Base-by-base conservation (phyloP, 2,113 vertebrate genomes). In the Noctilio leporinus region DNA sequence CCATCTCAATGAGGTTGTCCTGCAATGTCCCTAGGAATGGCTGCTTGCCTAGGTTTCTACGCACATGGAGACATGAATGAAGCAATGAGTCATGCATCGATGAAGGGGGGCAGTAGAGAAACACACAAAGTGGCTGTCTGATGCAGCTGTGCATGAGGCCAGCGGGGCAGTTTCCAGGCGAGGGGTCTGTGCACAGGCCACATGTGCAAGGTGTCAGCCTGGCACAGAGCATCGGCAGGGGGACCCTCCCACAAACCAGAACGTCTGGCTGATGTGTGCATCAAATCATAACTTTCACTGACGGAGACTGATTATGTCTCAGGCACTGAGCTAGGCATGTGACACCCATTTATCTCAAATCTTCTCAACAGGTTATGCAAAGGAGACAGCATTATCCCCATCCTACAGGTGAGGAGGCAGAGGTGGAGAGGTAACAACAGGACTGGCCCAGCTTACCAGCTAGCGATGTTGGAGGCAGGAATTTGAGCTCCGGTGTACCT, bases 31-130 rank as follows among this genome's bases (percentile, higher is more conserved):
- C 99, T 99, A 99, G 99, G 99, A 99, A 99, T 99, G 99, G 98
- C 99, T 99, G 99, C 99, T 99, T 99, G 99, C 99, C 99, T 99
- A 99, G 99, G 99, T 99, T 99, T 99, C 99, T 99, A 99, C 99
- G 98, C 98, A 99, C 98, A 99, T 99, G 99, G 99, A 99, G 98
- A 99, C 98, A 99, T 98, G 99, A 99, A 99, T 99, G 99, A 99
- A 98, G 99, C 98, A 97, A 99, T 99, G 99, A 99, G 99, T 99
- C 98, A 99, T 98, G 98, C 99, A 98, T 98, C 98, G 98, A 98
- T 99, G 98, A 98, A 98, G 98, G 97, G 95, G 97, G 97, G 95
- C 51, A 97, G 97, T 96, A 98, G 94, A 97, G 96, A 98, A 98
- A 98, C 91, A 94, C 97, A 98, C 95, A 96, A 93, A 89, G 92